These are phyloP conservation scores for Macrocentrus cingulum DNA, from an alignment of 1,140 invertebrate species.

Conservation along the genomic window DNA sequence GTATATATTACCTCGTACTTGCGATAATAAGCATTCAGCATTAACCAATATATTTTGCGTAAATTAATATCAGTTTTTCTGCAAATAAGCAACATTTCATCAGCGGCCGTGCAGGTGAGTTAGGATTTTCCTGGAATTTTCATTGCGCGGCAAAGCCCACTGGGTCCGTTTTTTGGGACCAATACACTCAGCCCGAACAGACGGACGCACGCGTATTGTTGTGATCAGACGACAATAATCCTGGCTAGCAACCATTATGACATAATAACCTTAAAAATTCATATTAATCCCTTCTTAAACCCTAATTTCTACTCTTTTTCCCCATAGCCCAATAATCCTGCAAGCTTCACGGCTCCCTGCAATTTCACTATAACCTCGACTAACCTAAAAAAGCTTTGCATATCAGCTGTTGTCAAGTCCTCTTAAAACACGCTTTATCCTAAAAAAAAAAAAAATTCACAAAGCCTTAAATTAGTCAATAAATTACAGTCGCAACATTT, in stretches of 20 bases:
- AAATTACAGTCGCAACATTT: no score
- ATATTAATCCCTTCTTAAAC: no score
- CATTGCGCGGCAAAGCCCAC: conserved; percentile 23
- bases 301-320: no score
- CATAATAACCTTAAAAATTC: background rate
- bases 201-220: conserved; percentile 40
- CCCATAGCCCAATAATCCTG: no score
- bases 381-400: no score
- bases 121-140: conserved; percentile 26
- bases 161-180: conserved; percentile 31
- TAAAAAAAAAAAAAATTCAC: no score
- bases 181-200: conserved; percentile 27
- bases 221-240: conserved; percentile 18
- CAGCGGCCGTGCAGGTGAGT: conserved; percentile 19
- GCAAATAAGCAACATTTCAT: conserved; percentile 3
- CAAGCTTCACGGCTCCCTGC: no score
- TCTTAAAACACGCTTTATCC: background rate
- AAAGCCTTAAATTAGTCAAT: no score
- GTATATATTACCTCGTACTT: background rate
- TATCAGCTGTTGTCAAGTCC: no score
- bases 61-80: no score
- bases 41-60: no score
- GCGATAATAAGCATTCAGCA: conserved; percentile 14
- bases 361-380: no score
- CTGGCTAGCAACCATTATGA: background rate